Conservation (phyloP, 2,888 invertebrate species). For the Axea sp. region DNA sequence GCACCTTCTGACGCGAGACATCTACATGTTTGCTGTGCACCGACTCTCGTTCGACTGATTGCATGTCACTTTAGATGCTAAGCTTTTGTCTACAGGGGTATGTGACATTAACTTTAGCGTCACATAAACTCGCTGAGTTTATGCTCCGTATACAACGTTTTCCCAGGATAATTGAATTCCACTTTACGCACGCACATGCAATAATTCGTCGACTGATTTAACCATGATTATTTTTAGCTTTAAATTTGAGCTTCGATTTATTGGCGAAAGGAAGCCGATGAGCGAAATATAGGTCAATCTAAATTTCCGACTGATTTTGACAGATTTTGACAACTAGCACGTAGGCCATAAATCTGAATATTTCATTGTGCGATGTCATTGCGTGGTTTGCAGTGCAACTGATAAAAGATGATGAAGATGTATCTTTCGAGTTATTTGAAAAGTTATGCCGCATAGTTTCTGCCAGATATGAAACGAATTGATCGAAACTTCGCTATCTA, state of each 20-base stretch:
- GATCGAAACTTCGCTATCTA: constrained; percentile 35
- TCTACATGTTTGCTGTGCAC: constrained; percentile 55
- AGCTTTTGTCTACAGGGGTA: constrained; percentile 53
- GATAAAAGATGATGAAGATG: constrained; percentile 61
- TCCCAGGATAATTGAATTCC: constrained; percentile 51
- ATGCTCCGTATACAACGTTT: constrained; percentile 39
- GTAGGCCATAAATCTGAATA: constrained; percentile 45
- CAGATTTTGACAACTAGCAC: constrained; percentile 30
- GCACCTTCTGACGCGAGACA: constrained; percentile 55
- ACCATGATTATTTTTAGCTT: background rate
- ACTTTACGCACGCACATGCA: constrained; percentile 42
- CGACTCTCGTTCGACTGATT: constrained; percentile 56
- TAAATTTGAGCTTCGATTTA: too few relatives aligned
- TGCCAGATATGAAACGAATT: constrained; percentile 37
- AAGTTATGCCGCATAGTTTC: constrained; percentile 36
- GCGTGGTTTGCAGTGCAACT: constrained; percentile 26
- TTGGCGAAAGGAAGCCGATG: too few relatives aligned
- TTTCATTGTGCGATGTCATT: constrained; percentile 26
- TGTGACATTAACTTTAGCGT: constrained; percentile 49
- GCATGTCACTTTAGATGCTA: constrained; percentile 55
- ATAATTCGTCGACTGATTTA: too few relatives aligned
- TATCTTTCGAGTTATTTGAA: constrained; percentile 36
- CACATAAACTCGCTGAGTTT: constrained; percentile 52
- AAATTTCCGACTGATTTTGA: constrained; percentile 35
- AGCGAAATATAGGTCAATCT: constrained; percentile 4